phyloP scores from a whole-genome alignment of 2,888 invertebrate genomes.

The Sinohyriopsis cumingii region DNA sequence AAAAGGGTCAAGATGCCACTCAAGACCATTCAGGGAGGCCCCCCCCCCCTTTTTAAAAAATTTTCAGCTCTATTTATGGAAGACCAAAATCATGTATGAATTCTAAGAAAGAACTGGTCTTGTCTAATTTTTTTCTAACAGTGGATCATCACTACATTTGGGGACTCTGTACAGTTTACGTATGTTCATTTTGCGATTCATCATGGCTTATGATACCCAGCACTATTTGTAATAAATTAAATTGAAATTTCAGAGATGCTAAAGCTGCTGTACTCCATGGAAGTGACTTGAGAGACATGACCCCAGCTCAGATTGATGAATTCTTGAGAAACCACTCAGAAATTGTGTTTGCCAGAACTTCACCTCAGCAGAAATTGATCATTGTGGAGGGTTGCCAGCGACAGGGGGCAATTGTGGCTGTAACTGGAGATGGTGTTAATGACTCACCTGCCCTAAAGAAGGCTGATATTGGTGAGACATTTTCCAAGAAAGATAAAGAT shows the following conservation, averaged over 20 bases:
- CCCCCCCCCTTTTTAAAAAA: too few relatives aligned
- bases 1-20: too few relatives aligned
- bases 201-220: too few relatives aligned
- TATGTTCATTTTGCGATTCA: too few relatives aligned
- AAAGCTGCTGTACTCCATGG: conserved; percentile 73
- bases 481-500: not conserved
- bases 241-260: conserved; percentile 63
- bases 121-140: too few relatives aligned
- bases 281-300: conserved; percentile 85
- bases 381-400: conserved; percentile 87
- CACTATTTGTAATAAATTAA: too few relatives aligned
- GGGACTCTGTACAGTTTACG: too few relatives aligned
- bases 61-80: too few relatives aligned
- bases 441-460: conserved; percentile 88
- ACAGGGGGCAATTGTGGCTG: conserved; percentile 84
- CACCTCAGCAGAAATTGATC: conserved; percentile 89
- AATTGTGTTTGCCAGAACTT: conserved; percentile 96
- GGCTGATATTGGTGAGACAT: conserved; percentile 77
- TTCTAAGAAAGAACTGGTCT: too few relatives aligned
- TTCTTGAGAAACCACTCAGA: conserved; percentile 93
- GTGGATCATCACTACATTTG: too few relatives aligned
- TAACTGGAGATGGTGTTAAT: conserved; percentile 91
- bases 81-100: too few relatives aligned
- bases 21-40: too few relatives aligned
- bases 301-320: conserved; percentile 89